phyloP scores from a whole-genome alignment of 2,113 vertebrate species.

The Pithys albifrons region DNA sequence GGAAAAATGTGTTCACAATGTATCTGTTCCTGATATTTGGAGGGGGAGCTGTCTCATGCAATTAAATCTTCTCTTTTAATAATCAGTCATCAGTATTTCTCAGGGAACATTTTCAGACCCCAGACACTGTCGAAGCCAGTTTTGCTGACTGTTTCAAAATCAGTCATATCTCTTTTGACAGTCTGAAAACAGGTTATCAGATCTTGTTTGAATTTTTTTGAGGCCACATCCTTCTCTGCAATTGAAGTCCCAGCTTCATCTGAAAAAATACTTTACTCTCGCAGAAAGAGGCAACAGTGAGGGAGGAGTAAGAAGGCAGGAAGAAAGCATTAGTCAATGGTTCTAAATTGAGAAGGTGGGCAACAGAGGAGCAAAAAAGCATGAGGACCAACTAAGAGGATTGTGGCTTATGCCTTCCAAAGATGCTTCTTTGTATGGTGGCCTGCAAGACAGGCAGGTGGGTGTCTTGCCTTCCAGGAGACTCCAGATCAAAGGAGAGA shows the following conservation, averaged over 20 bases:
- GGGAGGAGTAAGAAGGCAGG: not conserved
- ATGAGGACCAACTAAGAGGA: not conserved
- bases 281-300: not conserved
- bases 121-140: not conserved
- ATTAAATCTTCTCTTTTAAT: not conserved
- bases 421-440: not conserved
- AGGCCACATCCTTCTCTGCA: not conserved
- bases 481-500: not conserved
- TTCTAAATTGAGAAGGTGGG: not conserved
- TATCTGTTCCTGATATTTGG: not conserved
- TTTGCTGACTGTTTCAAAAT: slow-evolving; percentile 7
- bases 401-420: not conserved
- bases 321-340: not conserved
- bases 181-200: not conserved
- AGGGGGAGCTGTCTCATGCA: not conserved
- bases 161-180: not conserved
- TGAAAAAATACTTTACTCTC: not conserved
- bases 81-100: not conserved
- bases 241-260: not conserved
- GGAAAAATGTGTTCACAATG: not conserved
- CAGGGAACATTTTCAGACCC: not conserved
- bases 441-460: not conserved
- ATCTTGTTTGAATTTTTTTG: not conserved
- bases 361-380: not conserved
- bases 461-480: not conserved